A percentile compares a stretch with the other conserved stretches of the same genome.
phyloP scores from a whole-genome alignment of 2,888 invertebrate species.

The Pristionchus arcanus region DNA sequence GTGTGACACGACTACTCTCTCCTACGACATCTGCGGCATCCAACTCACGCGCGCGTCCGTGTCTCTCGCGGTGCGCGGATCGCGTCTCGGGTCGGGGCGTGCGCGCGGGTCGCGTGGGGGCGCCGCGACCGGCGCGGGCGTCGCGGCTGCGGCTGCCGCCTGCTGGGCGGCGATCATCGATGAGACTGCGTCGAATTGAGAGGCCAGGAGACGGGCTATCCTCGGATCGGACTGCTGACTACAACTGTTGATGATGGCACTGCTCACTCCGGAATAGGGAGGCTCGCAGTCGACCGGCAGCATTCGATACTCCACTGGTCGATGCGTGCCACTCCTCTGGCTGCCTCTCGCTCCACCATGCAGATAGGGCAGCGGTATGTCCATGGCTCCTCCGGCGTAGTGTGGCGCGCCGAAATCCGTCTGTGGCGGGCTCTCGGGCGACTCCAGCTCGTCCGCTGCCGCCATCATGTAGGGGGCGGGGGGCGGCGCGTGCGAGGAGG shows the following conservation, averaged over 20 bases:
- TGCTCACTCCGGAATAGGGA: slow-evolving; percentile 37
- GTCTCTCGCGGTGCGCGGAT: slow-evolving; percentile 52
- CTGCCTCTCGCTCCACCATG: background rate
- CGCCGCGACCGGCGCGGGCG: background rate
- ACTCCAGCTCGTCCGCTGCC: slow-evolving; percentile 14
- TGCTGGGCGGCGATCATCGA: slow-evolving; percentile 35
- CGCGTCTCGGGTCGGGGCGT: slow-evolving; percentile 24
- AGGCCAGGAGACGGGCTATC: slow-evolving; percentile 49
- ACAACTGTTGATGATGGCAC: slow-evolving; percentile 1
- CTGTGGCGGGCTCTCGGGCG: slow-evolving; percentile 50
- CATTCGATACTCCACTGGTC: slow-evolving; percentile 39
- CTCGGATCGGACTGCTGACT: slow-evolving; percentile 47
- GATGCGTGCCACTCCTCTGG: background rate
- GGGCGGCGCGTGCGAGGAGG: background rate
- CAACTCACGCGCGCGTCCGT: slow-evolving; percentile 48
- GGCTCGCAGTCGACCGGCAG: slow-evolving; percentile 23
- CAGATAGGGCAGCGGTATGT: background rate
- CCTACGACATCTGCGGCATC: slow-evolving; percentile 57
- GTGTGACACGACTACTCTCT: slow-evolving; percentile 4
- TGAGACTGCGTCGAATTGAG: slow-evolving; percentile 53
- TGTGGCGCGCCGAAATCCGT: background rate
- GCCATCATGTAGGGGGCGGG: background rate
- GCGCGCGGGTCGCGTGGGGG: slow-evolving; percentile 51
- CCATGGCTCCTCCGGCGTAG: background rate
- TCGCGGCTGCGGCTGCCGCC: background rate